A percentile compares a stretch with the other conserved stretches of the same genome.
These are phyloP conservation scores for Automeris io DNA, from an alignment of 2,888 invertebrate species.

Conservation along the genomic window DNA sequence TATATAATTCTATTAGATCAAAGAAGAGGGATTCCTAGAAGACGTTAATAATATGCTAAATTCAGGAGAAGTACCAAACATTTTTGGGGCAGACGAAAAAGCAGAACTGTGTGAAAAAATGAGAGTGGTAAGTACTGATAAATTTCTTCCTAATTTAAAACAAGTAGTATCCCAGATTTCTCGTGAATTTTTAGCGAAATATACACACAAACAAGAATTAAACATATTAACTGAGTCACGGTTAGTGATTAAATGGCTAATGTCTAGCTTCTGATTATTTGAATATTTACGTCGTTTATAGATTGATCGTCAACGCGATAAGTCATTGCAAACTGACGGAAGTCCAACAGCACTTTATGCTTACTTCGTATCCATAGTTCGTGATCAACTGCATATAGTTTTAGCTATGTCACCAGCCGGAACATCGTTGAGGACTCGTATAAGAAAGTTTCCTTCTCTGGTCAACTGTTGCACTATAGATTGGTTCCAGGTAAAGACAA, in stretches of 20 bases:
- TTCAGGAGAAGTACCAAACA: constrained; percentile 95
- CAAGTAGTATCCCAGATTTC: too few relatives aligned
- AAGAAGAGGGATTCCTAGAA: constrained; percentile 94
- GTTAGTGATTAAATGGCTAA: too few relatives aligned
- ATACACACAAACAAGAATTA: too few relatives aligned
- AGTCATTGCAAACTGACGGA: constrained; percentile 93
- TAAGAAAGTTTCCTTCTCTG: constrained; percentile 93
- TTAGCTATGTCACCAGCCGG: constrained; percentile 95
- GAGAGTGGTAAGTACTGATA: constrained; percentile 78
- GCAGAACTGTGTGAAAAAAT: constrained; percentile 95
- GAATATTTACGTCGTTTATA: constrained; percentile 26
- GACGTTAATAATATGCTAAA: constrained; percentile 95
- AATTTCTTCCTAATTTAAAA: too few relatives aligned
- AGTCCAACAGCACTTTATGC: constrained; percentile 93
- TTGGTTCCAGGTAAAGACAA: constrained; percentile 93
- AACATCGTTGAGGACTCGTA: constrained; percentile 86
- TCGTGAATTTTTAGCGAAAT: too few relatives aligned
- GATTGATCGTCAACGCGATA: constrained; percentile 92
- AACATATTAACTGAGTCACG: too few relatives aligned
- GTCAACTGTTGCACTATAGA: constrained; percentile 97
- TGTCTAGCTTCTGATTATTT: not conserved
- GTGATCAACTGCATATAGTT: constrained; percentile 93
- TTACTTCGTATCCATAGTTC: constrained; percentile 90
- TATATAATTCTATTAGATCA: constrained; percentile 71
- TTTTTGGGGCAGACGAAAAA: constrained; percentile 90